Percentiles rank a stretch among this genome's conserved stretches.
Evolutionary conservation across 2,797 vertebrate genomes (phyloP).

Genomic region (Propithecus perrieri): DNA sequence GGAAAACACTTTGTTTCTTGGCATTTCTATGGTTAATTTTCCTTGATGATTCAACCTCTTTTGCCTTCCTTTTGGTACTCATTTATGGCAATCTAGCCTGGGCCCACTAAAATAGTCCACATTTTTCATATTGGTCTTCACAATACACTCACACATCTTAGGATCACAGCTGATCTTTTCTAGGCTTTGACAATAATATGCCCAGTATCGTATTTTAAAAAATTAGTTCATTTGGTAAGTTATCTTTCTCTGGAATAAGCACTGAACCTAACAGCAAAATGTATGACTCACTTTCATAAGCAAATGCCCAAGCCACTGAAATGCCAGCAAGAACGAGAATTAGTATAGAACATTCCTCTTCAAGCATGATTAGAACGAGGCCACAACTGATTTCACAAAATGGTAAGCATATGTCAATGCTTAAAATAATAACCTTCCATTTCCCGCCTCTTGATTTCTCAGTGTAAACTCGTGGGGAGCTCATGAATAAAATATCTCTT

Average conservation of each 20-base stretch:
- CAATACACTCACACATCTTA: background rate
- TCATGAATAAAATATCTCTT: background rate
- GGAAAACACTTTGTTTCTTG: background rate
- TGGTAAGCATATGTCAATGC: background rate
- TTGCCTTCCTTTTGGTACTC: background rate
- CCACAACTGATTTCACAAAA: background rate
- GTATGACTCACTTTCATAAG: background rate
- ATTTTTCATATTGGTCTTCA: background rate
- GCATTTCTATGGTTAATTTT: background rate
- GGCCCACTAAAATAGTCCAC: too few species aligned
- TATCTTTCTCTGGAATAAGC: background rate
- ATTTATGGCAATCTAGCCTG: background rate
- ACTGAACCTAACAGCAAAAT: background rate
- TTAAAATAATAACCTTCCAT: background rate
- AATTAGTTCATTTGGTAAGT: background rate
- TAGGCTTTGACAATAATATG: background rate
- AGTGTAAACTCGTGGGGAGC: background rate
- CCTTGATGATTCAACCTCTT: background rate
- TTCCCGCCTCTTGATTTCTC: background rate
- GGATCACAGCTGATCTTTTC: background rate
- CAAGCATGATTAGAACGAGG: background rate
- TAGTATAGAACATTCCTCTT: background rate
- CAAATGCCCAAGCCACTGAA: background rate
- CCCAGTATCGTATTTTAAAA: background rate
- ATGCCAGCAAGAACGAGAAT: background rate